These are phyloP conservation scores for Aproaerema taeniolella DNA, from an alignment of 2,888 invertebrate genomes.

Conservation along the genomic window DNA sequence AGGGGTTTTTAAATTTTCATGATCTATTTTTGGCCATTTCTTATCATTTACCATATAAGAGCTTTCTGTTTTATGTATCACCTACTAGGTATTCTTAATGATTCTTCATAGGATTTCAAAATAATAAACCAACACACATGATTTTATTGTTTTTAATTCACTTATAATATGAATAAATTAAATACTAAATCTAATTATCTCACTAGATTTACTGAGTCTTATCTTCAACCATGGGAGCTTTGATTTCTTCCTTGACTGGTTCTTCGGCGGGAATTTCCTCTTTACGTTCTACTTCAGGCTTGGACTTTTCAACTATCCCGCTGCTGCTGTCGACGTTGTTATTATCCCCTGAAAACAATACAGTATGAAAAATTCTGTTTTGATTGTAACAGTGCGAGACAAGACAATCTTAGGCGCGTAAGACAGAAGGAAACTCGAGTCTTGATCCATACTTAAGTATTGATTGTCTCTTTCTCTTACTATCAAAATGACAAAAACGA, in stretches of 20 bases:
- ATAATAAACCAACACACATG: no score
- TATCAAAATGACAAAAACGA: no score
- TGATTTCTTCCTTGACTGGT: constrained; percentile 27
- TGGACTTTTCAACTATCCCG: constrained; percentile 28
- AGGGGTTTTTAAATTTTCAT: no score
- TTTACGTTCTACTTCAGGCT: constrained; percentile 24
- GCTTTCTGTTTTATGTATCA: no score
- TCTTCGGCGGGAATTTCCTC: constrained; percentile 26
- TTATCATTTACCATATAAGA: no score
- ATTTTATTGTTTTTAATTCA: constrained; percentile 22
- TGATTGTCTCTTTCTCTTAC: no score
- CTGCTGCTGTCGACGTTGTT: constrained; percentile 36
- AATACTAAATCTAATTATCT: constrained; percentile 39
- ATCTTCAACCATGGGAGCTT: constrained; percentile 29
- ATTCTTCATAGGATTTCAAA: no score
- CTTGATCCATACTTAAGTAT: no score
- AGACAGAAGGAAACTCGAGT: no score
- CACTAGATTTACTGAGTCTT: constrained; percentile 62
- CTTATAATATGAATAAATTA: constrained; percentile 34
- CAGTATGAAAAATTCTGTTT: not conserved
- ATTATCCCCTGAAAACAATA: constrained; percentile 47
- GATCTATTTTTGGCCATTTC: no score
- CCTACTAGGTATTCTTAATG: no score
- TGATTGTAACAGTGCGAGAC: not conserved
- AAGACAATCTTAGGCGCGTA: no score